Evolutionary conservation across 2,888 invertebrate species (phyloP).

Genomic region (Drosophila histrio): DNA sequence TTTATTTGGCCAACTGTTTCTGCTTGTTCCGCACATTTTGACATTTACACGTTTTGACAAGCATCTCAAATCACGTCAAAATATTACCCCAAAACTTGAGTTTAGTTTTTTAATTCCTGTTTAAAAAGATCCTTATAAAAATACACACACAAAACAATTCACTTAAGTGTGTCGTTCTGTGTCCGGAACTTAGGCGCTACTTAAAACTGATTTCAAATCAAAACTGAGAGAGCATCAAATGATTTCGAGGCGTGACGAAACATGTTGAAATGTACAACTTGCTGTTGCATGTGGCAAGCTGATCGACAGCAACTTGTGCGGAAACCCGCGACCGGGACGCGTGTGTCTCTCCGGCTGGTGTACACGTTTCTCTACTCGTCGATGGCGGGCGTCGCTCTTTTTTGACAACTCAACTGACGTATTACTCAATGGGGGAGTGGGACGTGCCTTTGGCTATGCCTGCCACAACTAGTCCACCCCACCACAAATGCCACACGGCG

Average conservation of each 20-base stretch:
- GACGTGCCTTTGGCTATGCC: conserved; percentile 64
- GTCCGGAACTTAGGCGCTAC: conserved; percentile 39
- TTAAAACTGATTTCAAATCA: conserved; percentile 49
- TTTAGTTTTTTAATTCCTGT: conserved; percentile 10
- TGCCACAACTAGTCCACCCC: conserved; percentile 54
- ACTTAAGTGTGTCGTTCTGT: conserved; percentile 28
- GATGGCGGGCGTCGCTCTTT: conserved; percentile 19
- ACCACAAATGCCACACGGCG: conserved; percentile 33
- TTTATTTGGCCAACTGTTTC: conserved; percentile 32
- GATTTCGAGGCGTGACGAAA: conserved; percentile 72
- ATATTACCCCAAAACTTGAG: conserved; percentile 20
- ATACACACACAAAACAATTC: conserved; percentile 22
- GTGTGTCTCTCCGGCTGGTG: conserved; percentile 32
- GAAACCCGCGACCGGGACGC: conserved; percentile 54
- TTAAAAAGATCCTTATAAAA: conserved; percentile 6
- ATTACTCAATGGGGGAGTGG: conserved; percentile 49
- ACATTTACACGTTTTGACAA: conserved; percentile 60
- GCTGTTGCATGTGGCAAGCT: conserved; percentile 29
- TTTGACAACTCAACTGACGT: conserved; percentile 73
- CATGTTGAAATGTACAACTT: conserved; percentile 61
- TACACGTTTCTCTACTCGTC: conserved; percentile 60
- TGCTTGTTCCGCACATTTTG: conserved; percentile 29
- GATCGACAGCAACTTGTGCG: conserved; percentile 78
- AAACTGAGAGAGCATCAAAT: conserved; percentile 50
- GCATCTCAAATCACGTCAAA: conserved; percentile 51